Evolutionary conservation across 2,113 vertebrate species (phyloP).

Genomic region (Pomatorhinus ruficollis): DNA sequence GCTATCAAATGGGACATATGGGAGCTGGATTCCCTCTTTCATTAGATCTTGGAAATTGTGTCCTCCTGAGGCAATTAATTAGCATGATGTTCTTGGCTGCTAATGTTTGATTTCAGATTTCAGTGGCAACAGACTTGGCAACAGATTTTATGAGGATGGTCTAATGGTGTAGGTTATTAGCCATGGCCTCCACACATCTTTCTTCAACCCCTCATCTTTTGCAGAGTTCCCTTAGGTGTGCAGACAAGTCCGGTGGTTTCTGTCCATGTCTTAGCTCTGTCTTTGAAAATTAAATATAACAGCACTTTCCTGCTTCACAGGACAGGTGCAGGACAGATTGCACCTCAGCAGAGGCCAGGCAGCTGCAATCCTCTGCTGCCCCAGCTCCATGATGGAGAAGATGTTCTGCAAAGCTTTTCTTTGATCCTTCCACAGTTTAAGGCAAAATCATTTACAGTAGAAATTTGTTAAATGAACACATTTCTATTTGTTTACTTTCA

Average conservation of each 20-base stretch:
- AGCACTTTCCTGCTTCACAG: not conserved
- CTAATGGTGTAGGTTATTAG: not conserved
- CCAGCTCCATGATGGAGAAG: not conserved
- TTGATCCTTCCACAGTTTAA: not conserved
- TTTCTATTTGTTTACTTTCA: not conserved
- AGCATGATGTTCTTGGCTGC: conserved; percentile 36
- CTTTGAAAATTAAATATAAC: not conserved
- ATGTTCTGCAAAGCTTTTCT: not conserved
- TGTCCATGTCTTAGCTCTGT: not conserved
- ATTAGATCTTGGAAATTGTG: conserved; percentile 30
- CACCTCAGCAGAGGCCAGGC: not conserved
- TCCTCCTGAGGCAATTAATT: conserved; percentile 41
- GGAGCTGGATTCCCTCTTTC: conserved; percentile 6
- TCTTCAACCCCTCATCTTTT: not conserved
- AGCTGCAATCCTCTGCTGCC: not conserved
- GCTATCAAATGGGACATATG: conserved; percentile 24
- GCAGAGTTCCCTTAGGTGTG: not conserved
- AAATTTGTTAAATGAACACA: not conserved
- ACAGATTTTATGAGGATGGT: not conserved
- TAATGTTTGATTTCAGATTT: conserved; percentile 53
- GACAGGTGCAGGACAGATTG: not conserved
- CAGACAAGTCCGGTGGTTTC: not conserved
- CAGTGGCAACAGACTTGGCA: conserved; percentile 29
- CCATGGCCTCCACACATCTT: not conserved
- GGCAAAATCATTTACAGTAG: not conserved